Evolutionary conservation across 2,888 invertebrate species (phyloP), one percentile per base, ranked within the genome.

Genomic region (Ellobium chinense): DNA sequence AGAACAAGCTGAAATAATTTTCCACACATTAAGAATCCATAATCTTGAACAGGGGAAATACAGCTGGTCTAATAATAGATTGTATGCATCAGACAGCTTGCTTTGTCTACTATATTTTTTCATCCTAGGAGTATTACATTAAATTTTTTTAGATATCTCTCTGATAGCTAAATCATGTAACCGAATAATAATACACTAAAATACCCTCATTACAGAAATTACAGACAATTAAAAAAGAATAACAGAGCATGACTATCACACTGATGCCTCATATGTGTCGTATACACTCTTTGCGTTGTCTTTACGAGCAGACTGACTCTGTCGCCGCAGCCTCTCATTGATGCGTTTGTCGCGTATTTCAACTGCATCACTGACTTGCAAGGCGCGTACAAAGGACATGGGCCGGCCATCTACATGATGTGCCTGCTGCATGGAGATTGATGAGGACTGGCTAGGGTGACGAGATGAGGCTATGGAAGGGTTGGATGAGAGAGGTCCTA

Each of bases 351-450:
- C 80, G 1, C 80, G 66, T n/a, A 80, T 80, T 31, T 80, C 83
- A 60, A 88, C 91, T 68, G 90, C 87, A 80, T 93, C 91, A 60
- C 92, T 91, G 88, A 92, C 89, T 88, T 93, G 92, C 66, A 93
- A 84, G 21, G 93, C 93, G 75, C 91, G 91, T 29, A 93, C 91
- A 85, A 93, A 93, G 37, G 92, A 92, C 88, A 92, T 88, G 2
- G 93, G 93, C 75, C 93, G 85, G n/a, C 79, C 74, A 18, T 81
- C 70, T 9, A 82, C 82, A 29, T 78, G 81, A 18, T 83, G 83
- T 4, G 72, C 39, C 29, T 78, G 69, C 37, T 68, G 75, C 37
- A 65, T 60, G 5, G 80, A 70, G n/a, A 56, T 29, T 9, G 76
- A 56, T 24, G 82, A 80, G 46, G 82, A 74, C 18, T 68, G 78